A percentile compares a stretch with the other conserved stretches of the same genome.
These are phyloP conservation scores for Takifugu bimaculatus DNA, from an alignment of 2,113 vertebrate genomes.

Conservation along the genomic window DNA sequence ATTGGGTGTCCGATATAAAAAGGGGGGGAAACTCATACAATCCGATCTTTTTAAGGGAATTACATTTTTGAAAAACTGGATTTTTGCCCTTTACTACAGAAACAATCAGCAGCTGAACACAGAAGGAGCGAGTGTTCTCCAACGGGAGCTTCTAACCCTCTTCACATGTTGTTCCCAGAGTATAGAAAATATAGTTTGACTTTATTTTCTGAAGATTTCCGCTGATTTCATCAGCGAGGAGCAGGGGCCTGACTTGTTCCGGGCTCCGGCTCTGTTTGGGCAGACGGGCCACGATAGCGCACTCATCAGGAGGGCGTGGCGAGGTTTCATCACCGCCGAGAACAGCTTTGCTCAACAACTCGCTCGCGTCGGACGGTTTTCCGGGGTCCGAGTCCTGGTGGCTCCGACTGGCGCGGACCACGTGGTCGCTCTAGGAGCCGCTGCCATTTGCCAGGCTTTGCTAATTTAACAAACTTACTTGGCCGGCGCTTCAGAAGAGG, in stretches of 20 bases:
- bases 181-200: slow-evolving; percentile 34
- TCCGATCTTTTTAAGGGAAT: too few species aligned
- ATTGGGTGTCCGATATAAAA: too few species aligned
- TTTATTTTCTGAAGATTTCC: slow-evolving; percentile 49
- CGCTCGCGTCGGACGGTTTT: slow-evolving; percentile 53
- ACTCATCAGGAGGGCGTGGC: slow-evolving; percentile 52
- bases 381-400: not conserved
- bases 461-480: slow-evolving; percentile 73
- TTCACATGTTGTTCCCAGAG: too few species aligned
- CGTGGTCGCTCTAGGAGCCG: slow-evolving; percentile 46
- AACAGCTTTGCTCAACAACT: slow-evolving; percentile 38
- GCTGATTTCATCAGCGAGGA: slow-evolving; percentile 59
- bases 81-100: too few species aligned
- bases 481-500: slow-evolving; percentile 52
- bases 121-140: too few species aligned
- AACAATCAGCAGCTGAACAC: too few species aligned
- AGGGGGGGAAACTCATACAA: too few species aligned
- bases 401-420: too few species aligned
- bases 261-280: slow-evolving; percentile 53
- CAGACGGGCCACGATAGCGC: slow-evolving; percentile 56
- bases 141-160: too few species aligned
- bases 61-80: not conserved
- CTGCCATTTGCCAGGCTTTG: slow-evolving; percentile 59
- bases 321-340: slow-evolving; percentile 56
- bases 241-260: slow-evolving; percentile 46